Base-by-base conservation (phyloP, 2,888 invertebrate species). In the Leptothorax acervorum region DNA sequence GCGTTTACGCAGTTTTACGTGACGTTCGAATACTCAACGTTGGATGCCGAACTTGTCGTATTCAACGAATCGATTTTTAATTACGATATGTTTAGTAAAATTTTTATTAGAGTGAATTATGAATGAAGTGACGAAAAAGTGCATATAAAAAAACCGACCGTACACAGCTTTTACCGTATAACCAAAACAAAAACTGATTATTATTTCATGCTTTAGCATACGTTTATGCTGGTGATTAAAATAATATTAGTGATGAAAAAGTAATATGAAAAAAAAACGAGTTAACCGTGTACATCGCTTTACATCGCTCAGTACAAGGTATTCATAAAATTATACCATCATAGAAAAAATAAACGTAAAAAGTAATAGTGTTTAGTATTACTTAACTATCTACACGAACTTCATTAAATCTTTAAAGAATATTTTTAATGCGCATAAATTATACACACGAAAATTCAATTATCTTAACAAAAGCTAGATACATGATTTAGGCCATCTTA, bases 341-440 rank as follows among this genome's bases (percentile, higher is more conserved):
- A n/a, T 31, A 70, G 9, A 70, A 51, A 70, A 70, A 70, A 53
- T 68, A 12, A 53, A 35, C 51, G 3, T 23, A n/a, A 35, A 39
- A 53, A 70, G 15, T 68, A 48, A 68, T 9, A 23, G 28, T n/a
- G 35, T 53, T 48, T 18, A 66, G 5, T 18, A 48, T 66, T 15
- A 66, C n/a, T 42, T 48, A 66, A 66, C 28, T 66, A 66, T 23
- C 63, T 39, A 39, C 28, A 48, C 8, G 0, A 68, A 48, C 11
- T 68, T 71, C 5, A 15, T 55, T 71, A 55, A 70, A 71, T 71
- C 39, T 53, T 53, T 23, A 15, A 42, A 23, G 2, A 23, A 35
- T 28, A 8, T 68, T 39, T 55, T 55, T 55, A 23, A 71, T 71
- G 35, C 4, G 8, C 23, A 28, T 3, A 55, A 71, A 55, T 23